A percentile compares a stretch with the other conserved stretches of the same genome.
Conservation (phyloP, 2,888 invertebrate genomes). For the Axea sp. region DNA sequence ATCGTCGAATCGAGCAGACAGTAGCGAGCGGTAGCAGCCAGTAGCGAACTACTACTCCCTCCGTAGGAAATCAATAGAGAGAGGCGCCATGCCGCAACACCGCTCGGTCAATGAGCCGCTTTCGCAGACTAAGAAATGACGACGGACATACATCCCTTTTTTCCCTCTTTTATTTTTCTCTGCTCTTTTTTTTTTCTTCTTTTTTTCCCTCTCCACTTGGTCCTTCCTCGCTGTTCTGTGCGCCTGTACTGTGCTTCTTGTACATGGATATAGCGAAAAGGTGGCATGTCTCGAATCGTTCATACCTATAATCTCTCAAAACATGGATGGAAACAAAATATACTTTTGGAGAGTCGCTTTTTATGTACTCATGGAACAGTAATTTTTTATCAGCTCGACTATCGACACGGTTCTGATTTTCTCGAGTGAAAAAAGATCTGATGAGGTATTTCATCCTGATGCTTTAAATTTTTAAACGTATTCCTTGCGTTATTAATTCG, state of each 20-base stretch:
- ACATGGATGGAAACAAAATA: slow-evolving; percentile 32
- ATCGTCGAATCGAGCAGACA: slow-evolving; percentile 42
- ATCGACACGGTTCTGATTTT: background rate
- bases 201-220: background rate
- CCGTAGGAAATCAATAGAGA: slow-evolving; percentile 69
- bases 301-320: slow-evolving; percentile 27
- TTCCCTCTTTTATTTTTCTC: slow-evolving; percentile 18
- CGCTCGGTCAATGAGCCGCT: slow-evolving; percentile 63
- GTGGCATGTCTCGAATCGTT: slow-evolving; percentile 36
- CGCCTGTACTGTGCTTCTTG: too few species aligned
- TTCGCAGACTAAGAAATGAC: slow-evolving; percentile 60
- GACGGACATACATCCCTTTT: slow-evolving; percentile 57
- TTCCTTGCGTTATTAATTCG: too few species aligned
- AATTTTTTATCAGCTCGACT: background rate
- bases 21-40: slow-evolving; percentile 55
- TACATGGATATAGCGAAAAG: slow-evolving; percentile 23
- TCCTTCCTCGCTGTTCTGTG: too few species aligned
- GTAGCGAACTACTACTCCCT: slow-evolving; percentile 60
- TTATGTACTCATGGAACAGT: slow-evolving; percentile 10
- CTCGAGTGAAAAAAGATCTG: too few species aligned
- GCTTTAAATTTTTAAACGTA: too few species aligned
- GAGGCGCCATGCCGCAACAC: slow-evolving; percentile 65
- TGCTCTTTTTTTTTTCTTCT: slow-evolving; percentile 11
- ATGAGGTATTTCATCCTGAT: too few species aligned
- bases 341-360: slow-evolving; percentile 17